Base-by-base conservation (phyloP, 2,888 invertebrate genomes). In the Cyrtodaria siliqua region DNA sequence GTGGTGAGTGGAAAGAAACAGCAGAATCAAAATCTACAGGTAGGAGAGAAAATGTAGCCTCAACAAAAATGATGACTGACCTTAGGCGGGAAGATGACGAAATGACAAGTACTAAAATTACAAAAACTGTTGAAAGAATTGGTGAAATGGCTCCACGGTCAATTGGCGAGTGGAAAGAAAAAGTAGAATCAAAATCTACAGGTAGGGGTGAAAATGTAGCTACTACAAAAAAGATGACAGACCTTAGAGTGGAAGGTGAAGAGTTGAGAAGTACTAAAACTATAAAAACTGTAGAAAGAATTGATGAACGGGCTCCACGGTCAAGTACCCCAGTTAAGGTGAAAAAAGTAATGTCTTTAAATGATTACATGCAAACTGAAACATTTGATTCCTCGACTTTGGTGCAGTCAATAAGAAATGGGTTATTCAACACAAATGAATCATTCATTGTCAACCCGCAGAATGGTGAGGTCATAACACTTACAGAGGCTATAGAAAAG, bases 401-500 rank as follows among this genome's bases (percentile, higher is more conserved):
- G 95, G 88, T 88, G 68, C 90, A 92, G 55, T 90, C 92, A 2
- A 84, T 94, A 18, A 84, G 85, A 38, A 87, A 94, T 60, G 96
- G 96, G 74, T 71, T 82, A 18, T 69, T 88, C 44, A 83, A 89
- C 62, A 82, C 80, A 18, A 79, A 81, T 33, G 79, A 77, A 24
- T 89, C 90, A 24, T 79, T 76, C 49, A 71, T 90, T 18, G 77
- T 89, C 44, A 88, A 91, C 74, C 90, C 94, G 97, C 75, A 96
- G 96, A 93, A 97, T 61, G 93, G 94, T 27, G 91, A 92, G 79
- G 95, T 96, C 91, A 94, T 98, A 47, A 97, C 97, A 26, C 94
- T 99, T 80, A 93, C 97, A 79, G 97, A 98, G 94, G 98, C 98
- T 26, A 98, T 99, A 89, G 97, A 97, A 91, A 95, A 95, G 87